phyloP scores from a whole-genome alignment of 1,140 invertebrate species.

The Dryas iulia region DNA sequence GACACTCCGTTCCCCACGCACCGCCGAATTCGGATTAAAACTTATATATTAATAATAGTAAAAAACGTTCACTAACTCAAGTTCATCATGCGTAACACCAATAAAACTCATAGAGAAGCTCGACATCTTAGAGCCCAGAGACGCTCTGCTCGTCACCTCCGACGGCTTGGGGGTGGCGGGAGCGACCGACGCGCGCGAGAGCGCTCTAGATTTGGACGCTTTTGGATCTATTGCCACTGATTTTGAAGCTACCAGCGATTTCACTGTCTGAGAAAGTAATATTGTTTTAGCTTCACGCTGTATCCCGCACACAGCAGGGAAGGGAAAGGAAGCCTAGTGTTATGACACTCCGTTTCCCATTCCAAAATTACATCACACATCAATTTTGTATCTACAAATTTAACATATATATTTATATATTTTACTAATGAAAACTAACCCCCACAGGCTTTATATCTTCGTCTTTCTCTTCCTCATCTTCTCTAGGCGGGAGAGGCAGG shows the following conservation, averaged over 20 bases:
- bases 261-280: not conserved
- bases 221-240: constrained; percentile 41
- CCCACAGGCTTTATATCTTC: not conserved
- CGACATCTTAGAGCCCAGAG: constrained; percentile 14
- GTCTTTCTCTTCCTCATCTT: not conserved
- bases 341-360: no score
- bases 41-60: no score
- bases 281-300: no score
- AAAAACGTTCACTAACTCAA: constrained; percentile 36
- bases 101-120: not conserved
- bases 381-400: no score
- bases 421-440: not conserved
- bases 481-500: not conserved
- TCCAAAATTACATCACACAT: no score
- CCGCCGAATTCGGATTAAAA: no score
- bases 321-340: no score
- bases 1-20: no score
- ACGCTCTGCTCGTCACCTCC: constrained; percentile 2
- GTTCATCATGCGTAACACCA: constrained; percentile 38
- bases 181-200: not conserved
- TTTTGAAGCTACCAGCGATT: constrained; percentile 29
- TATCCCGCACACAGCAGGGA: no score
- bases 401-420: not conserved
- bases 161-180: constrained; percentile 6
- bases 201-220: not conserved